A percentile compares a stretch with the other conserved stretches of the same genome.
Conservation (phyloP, 1,140 invertebrate species). For the Bombus soroeensis region DNA sequence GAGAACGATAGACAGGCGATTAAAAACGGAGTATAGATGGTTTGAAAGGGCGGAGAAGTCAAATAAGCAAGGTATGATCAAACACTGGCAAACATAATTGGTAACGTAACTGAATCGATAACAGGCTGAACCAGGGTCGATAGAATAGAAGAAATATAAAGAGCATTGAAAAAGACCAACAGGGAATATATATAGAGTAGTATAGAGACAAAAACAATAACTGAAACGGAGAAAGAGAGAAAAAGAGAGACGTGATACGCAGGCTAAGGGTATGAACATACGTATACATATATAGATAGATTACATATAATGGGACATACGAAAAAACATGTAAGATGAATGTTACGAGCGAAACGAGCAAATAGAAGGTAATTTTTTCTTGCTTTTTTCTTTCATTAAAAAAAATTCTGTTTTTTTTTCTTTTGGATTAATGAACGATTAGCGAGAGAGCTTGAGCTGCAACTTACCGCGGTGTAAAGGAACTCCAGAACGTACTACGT, state of each 20-base stretch:
- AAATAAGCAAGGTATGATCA: constrained; percentile 63
- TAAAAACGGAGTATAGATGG: not conserved
- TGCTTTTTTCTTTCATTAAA: constrained; percentile 55
- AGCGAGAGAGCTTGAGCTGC: constrained; percentile 85
- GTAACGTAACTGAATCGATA: constrained; percentile 52
- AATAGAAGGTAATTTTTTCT: constrained; percentile 70
- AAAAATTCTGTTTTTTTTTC: constrained; percentile 38
- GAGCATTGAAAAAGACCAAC: constrained; percentile 11
- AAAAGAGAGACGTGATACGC: constrained; percentile 62
- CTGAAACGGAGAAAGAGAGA: constrained; percentile 39
- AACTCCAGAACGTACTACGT: constrained; percentile 97
- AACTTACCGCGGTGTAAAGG: constrained; percentile 98
- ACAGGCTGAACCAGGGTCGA: constrained; percentile 34
- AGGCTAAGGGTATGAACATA: constrained; percentile 70
- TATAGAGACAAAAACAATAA: not conserved
- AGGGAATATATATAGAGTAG: not conserved
- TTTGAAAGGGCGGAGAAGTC: constrained; percentile 19
- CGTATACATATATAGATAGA: constrained; percentile 67
- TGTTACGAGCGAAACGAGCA: constrained; percentile 80
- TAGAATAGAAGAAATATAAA: constrained; percentile 10
- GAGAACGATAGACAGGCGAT: constrained; percentile 31
- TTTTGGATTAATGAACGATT: constrained; percentile 80
- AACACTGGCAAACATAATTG: constrained; percentile 61
- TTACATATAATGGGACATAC: constrained; percentile 75
- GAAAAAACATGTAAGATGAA: constrained; percentile 81